Evolutionary conservation across 2,113 vertebrate genomes (phyloP).

Genomic region (Nesogale talazaci): DNA sequence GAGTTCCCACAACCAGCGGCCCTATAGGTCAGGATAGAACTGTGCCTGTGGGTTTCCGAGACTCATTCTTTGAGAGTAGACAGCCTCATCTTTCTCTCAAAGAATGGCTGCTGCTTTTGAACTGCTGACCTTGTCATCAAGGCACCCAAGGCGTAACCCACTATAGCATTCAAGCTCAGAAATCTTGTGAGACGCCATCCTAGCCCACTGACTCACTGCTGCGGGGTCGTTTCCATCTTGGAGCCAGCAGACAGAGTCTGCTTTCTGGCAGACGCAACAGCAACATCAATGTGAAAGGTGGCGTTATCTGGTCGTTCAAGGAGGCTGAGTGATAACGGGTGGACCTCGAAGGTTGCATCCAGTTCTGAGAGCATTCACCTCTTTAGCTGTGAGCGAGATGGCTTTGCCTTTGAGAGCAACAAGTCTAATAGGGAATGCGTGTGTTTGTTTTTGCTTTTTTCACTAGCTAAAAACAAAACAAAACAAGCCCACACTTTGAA

Average conservation of each 20-base stretch:
- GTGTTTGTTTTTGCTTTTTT: background rate
- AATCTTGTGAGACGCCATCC: background rate
- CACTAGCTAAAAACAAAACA: too few relatives aligned
- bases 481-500: too few relatives aligned
- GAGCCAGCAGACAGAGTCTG: background rate
- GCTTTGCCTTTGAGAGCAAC: background rate
- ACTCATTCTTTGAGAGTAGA: too few relatives aligned
- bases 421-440: constrained; percentile 31
- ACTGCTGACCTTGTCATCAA: too few relatives aligned
- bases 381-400: background rate
- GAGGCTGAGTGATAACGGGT: background rate
- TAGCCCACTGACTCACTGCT: background rate
- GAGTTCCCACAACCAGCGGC: too few relatives aligned
- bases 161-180: background rate
- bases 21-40: too few relatives aligned
- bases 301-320: background rate
- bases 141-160: too few relatives aligned
- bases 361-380: background rate
- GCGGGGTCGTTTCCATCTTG: too few relatives aligned
- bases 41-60: too few relatives aligned
- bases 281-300: background rate
- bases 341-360: background rate
- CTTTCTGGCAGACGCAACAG: background rate
- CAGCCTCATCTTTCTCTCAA: too few relatives aligned
- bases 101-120: too few relatives aligned